Base-by-base conservation (phyloP, 2,113 vertebrate species). In the Plectropomus leopardus region DNA sequence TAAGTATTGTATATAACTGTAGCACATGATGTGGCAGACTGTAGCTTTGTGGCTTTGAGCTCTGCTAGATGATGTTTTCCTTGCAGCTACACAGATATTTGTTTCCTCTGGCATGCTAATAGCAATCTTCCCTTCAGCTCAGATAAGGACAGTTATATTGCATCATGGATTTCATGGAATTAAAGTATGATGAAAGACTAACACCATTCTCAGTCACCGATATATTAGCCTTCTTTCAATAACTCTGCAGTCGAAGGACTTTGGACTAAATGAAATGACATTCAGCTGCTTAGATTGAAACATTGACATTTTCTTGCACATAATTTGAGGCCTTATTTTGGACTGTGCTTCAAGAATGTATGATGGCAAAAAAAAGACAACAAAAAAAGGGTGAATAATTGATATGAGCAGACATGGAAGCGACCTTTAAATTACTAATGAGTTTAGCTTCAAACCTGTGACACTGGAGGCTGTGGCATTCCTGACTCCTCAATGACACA, bases 341-440 rank as follows among this genome's bases (percentile, higher is more conserved):
- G n/a, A 34, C 48, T 48, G 28, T 26, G 53, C 50, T 78, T 78
- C 7, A 36, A 63, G 24, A 79, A 53, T 26, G 3, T 42, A 54
- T 58, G 45, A 51, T 36, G 17, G 21, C 21, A 26, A 68, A 10
- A 54, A 73, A 66, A 71, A 64, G 7, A 40, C 51, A 7, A 21
- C n/a, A 58, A 54, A 83, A 76, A 83, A 88, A 82, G 11, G 44
- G 47, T 91, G 64, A 90, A 92, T 92, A 80, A 92, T 92, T 91
- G n/a, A 93, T 85, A 76, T 68, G 30, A 64, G 80, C 55, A 79
- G 88, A 80, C 78, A 69, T 80, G 77, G 81, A 90, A 80, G 81
- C 55, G 47, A 66, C 57, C 53, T 86, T 83, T 92, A 90, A 93
- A 93, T 93, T 82, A 91, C 76, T 90, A 82, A 93, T 92, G 91